Evolutionary conservation across 2,113 vertebrate genomes (phyloP).

Genomic region (Peromyscus leucopus): DNA sequence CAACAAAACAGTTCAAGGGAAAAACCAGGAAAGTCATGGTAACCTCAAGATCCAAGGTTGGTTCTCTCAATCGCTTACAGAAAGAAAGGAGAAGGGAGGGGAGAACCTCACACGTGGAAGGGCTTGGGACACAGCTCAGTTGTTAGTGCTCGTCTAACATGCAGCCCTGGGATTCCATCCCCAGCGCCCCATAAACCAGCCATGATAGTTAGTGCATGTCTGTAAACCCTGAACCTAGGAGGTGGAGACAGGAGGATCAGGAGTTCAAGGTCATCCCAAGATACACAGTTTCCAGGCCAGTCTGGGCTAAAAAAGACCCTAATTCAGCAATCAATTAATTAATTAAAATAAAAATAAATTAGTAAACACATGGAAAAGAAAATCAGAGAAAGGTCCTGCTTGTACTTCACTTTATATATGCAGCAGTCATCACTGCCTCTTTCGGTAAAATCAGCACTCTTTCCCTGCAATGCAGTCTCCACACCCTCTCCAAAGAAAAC

Average conservation of each 20-base stretch:
- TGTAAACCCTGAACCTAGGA: background rate
- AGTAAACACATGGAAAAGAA: background rate
- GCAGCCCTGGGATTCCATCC: background rate
- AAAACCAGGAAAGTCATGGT: background rate
- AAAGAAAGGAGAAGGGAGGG: background rate
- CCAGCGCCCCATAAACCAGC: background rate
- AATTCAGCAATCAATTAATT: background rate
- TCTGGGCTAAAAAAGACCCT: background rate
- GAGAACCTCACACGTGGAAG: background rate
- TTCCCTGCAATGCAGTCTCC: background rate
- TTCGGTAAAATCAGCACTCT: background rate
- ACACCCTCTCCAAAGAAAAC: background rate
- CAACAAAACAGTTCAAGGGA: background rate
- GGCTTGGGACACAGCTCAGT: background rate
- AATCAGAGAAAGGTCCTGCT: conserved; percentile 7
- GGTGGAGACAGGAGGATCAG: background rate
- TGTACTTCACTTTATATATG: background rate
- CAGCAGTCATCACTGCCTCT: background rate
- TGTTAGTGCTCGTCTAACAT: background rate
- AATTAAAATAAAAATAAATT: background rate
- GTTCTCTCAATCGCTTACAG: background rate
- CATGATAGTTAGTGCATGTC: background rate
- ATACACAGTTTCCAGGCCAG: background rate
- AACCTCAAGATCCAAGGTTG: background rate
- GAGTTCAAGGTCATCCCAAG: background rate